These are phyloP conservation scores for Danaus melanippus DNA, from an alignment of 1,140 invertebrate species.

Conservation along the genomic window DNA sequence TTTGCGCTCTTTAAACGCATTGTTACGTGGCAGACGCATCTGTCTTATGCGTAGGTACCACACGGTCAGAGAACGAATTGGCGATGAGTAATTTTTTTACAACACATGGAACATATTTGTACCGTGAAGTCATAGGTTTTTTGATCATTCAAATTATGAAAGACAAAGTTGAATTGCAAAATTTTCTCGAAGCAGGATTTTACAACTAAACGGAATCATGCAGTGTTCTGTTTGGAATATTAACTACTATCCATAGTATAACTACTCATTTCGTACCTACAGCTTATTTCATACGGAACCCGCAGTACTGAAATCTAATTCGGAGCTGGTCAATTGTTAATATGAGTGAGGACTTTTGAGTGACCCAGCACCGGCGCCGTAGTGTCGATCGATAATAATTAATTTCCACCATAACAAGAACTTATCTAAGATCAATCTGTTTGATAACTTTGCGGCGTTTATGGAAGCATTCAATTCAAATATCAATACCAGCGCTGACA, in stretches of 20 bases:
- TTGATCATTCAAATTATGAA: slow-evolving; percentile 9
- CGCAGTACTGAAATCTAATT: not conserved
- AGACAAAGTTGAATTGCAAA: not conserved
- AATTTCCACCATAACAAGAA: slow-evolving; percentile 37
- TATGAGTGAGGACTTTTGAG: too few relatives aligned
- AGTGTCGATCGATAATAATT: slow-evolving; percentile 20
- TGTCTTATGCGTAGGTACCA: slow-evolving; percentile 12
- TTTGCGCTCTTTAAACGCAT: slow-evolving; percentile 18
- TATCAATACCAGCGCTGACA: slow-evolving; percentile 54
- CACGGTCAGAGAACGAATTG: slow-evolving; percentile 13
- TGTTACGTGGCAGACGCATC: slow-evolving; percentile 16
- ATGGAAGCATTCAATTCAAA: slow-evolving; percentile 64
- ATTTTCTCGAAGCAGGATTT: too few relatives aligned
- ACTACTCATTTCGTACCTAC: too few relatives aligned
- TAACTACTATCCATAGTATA: too few relatives aligned
- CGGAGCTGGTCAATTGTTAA: too few relatives aligned
- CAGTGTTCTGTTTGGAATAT: too few relatives aligned
- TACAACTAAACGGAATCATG: too few relatives aligned
- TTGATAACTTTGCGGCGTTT: slow-evolving; percentile 45
- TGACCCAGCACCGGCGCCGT: slow-evolving; percentile 10
- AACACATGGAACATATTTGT: slow-evolving; percentile 23
- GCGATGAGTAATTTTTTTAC: slow-evolving; percentile 26
- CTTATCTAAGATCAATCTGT: slow-evolving; percentile 54
- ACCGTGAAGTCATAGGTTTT: slow-evolving; percentile 20
- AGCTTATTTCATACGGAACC: not conserved